Evolutionary conservation across 2,113 vertebrate genomes (phyloP).

Genomic region (Microcebus jonahi): DNA sequence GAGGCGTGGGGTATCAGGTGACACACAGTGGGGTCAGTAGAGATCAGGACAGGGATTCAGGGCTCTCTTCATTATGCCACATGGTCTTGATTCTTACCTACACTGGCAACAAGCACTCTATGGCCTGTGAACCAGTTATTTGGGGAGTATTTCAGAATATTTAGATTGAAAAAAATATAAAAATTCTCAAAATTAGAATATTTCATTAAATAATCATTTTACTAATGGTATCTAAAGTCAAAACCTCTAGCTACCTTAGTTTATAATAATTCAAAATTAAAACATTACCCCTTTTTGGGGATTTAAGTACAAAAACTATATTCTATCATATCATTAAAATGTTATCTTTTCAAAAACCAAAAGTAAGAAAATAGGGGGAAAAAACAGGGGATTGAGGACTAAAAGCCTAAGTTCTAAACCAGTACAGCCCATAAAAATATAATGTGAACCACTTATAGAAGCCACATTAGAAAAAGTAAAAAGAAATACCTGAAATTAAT

Average conservation of each 20-base stretch:
- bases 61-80: neutral
- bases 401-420: neutral
- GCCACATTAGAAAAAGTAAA: neutral
- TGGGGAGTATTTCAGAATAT: neutral
- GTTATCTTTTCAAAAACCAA: conserved; percentile 1
- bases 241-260: neutral
- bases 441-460: neutral
- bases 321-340: neutral
- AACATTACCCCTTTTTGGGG: neutral
- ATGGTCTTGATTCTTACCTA: neutral
- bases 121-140: neutral
- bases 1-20: neutral
- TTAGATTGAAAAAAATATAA: neutral
- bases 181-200: conserved; percentile 32
- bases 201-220: neutral
- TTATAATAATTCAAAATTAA: conserved; percentile 31
- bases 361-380: neutral
- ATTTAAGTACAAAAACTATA: neutral
- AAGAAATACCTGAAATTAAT: neutral
- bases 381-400: neutral
- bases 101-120: neutral
- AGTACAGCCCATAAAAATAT: neutral
- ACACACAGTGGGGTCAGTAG: neutral
- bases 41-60: neutral
- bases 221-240: conserved; percentile 4